Percentiles rank a stretch among this genome's conserved stretches.
Conservation (phyloP, 2,888 invertebrate genomes). For the Dicyrtomina minuta region DNA sequence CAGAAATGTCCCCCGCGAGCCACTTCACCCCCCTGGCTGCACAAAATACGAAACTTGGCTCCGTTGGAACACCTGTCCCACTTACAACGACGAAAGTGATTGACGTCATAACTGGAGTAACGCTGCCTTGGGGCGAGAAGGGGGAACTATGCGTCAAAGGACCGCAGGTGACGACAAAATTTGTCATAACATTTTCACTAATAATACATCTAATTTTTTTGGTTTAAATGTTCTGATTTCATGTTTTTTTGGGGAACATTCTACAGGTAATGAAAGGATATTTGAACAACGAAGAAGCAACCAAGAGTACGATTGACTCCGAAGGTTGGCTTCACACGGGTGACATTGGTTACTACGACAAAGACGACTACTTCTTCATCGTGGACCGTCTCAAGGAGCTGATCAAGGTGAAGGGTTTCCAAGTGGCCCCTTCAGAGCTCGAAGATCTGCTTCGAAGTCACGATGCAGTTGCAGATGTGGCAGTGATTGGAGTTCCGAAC, state of each 20-base stretch:
- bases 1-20: constrained; percentile 61
- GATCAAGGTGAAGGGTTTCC: no score
- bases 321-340: constrained; percentile 81
- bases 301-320: constrained; percentile 68
- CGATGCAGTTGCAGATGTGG: constrained; percentile 75
- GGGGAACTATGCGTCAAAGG: constrained; percentile 72
- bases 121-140: constrained; percentile 64
- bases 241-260: no score
- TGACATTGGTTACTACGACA: no score
- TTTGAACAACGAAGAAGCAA: constrained; percentile 73
- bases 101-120: constrained; percentile 62
- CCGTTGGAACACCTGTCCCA: constrained; percentile 30
- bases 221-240: no score
- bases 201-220: no score
- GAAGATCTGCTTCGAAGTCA: constrained; percentile 67
- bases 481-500: constrained; percentile 75
- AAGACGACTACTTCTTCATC: constrained; percentile 60
- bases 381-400: no score
- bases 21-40: constrained; percentile 34
- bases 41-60: constrained; percentile 43
- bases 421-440: constrained; percentile 6
- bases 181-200: no score
- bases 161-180: constrained; percentile 74
- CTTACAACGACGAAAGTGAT: constrained; percentile 67
- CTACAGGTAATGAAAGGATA: constrained; percentile 69